Percentiles rank a stretch among this genome's conserved stretches.
Evolutionary conservation across 2,888 invertebrate species (phyloP).

Genomic region (Mesochorus sp.): DNA sequence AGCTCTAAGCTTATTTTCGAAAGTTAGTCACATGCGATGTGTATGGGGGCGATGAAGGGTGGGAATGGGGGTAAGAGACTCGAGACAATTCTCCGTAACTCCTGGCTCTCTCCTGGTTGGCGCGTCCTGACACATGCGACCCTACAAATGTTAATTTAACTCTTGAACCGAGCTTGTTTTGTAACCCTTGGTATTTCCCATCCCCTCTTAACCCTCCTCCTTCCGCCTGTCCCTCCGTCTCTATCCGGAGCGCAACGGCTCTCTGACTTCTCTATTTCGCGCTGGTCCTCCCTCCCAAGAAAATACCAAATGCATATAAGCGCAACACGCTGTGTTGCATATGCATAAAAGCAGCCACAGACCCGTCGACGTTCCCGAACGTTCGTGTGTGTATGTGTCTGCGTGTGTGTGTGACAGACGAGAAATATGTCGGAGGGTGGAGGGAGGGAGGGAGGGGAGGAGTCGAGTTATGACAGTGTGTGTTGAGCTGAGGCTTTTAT

Average conservation of each 20-base stretch:
- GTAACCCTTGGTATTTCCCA: constrained; percentile 18
- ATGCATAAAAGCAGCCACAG: constrained; percentile 49
- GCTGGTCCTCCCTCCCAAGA: background rate
- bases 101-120: background rate
- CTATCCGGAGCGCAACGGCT: background rate
- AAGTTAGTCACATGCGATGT: no score
- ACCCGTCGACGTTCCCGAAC: background rate
- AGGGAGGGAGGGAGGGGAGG: no score
- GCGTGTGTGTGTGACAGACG: no score
- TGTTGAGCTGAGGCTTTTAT: no score
- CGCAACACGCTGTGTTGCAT: constrained; percentile 56
- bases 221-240: background rate
- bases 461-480: no score
- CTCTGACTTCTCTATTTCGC: background rate
- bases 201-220: background rate
- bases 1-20: no score
- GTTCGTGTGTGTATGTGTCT: no score
- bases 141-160: constrained; percentile 41
- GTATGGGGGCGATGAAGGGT: background rate
- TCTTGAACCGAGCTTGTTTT: constrained; percentile 19
- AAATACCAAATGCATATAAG: constrained; percentile 42
- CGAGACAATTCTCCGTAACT: background rate
- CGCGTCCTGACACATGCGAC: background rate
- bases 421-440: no score
- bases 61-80: background rate